Conservation (phyloP, 2,113 vertebrate species). For the Saguinus midas region DNA sequence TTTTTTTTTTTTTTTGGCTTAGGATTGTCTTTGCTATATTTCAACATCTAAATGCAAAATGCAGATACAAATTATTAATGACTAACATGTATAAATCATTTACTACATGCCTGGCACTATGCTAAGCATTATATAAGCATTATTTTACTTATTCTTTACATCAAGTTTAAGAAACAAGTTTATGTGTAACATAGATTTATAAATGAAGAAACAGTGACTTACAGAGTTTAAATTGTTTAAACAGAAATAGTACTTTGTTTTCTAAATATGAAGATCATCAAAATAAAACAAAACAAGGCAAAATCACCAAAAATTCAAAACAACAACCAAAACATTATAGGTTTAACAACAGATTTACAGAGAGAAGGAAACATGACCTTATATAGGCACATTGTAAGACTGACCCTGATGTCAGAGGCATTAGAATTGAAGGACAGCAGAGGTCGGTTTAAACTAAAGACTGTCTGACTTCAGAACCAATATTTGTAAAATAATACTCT, state of each 20-base stretch:
- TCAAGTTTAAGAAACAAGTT: not conserved
- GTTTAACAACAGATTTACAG: not conserved
- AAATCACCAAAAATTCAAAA: not conserved
- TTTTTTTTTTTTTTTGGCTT: no score
- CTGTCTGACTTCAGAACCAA: not conserved
- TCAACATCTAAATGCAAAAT: slow-evolving; percentile 8
- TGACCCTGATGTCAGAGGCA: not conserved
- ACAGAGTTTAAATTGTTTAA: not conserved
- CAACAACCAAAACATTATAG: not conserved
- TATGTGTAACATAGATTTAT: not conserved
- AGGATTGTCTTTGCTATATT: not conserved
- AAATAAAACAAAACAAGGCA: not conserved
- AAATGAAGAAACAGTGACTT: not conserved
- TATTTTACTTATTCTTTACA: not conserved
- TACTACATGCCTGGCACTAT: not conserved
- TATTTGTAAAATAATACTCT: not conserved
- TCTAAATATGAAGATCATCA: not conserved
- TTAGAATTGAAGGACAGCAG: not conserved
- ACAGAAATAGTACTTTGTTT: not conserved
- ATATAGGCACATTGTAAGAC: not conserved
- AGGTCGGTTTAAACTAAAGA: not conserved
- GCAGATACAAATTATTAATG: slow-evolving; percentile 3
- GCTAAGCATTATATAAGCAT: not conserved
- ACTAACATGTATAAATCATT: not conserved
- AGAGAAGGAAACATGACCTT: not conserved